Conservation (phyloP, 2,888 invertebrate genomes). For the Nephrocerus scutellatus region DNA sequence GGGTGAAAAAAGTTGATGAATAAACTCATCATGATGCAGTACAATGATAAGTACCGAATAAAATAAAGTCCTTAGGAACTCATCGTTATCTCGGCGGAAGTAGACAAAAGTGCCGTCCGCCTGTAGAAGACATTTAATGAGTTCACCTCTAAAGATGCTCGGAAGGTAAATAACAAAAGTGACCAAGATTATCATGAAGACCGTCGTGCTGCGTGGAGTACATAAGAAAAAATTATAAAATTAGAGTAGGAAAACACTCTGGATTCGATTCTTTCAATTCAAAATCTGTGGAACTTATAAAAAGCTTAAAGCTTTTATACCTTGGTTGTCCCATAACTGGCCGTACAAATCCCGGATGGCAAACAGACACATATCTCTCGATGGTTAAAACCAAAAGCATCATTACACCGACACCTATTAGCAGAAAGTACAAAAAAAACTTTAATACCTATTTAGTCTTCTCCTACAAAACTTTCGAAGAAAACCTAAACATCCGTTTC, state of each 20-base stretch:
- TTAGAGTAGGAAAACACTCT: conserved; percentile 9
- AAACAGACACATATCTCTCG: conserved; percentile 68
- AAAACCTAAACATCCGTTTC: conserved; percentile 64
- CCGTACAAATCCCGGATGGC: conserved; percentile 62
- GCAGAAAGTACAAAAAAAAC: not conserved
- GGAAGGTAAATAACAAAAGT: conserved; percentile 65
- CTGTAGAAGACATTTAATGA: conserved; percentile 51
- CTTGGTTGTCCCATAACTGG: conserved; percentile 61
- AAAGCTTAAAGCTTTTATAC: conserved; percentile 28
- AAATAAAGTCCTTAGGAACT: conserved; percentile 50
- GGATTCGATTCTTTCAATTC: not conserved
- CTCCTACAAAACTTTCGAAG: no score
- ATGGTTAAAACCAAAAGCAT: conserved; percentile 67
- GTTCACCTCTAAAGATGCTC: conserved; percentile 57
- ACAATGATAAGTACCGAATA: conserved; percentile 46
- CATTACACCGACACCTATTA: conserved; percentile 70
- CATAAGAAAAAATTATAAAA: conserved; percentile 12
- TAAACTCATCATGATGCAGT: not conserved
- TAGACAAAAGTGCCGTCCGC: conserved; percentile 53
- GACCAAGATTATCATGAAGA: conserved; percentile 56
- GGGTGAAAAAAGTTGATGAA: not conserved
- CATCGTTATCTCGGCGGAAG: conserved; percentile 51
- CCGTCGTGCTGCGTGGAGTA: conserved; percentile 48
- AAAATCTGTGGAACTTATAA: conserved; percentile 3
- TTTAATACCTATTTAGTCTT: not conserved